A percentile compares a stretch with the other conserved stretches of the same genome.
Evolutionary conservation across 1,140 invertebrate species (phyloP).

Genomic region (Sarcophaga bullata): DNA sequence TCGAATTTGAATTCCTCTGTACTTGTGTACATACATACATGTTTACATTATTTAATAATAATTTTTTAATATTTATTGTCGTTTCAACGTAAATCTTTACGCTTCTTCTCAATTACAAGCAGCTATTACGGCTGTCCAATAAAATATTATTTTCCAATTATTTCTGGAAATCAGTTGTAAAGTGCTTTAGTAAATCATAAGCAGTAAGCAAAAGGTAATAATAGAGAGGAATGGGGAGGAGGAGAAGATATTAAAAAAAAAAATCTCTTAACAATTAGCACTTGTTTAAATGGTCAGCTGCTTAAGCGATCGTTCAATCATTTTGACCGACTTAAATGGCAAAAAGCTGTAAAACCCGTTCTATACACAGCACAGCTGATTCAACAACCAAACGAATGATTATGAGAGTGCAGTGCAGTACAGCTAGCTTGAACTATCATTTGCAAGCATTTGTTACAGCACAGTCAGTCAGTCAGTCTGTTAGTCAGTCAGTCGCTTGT

Average conservation of each 20-base stretch:
- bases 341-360: slow-evolving; percentile 45
- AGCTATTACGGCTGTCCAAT: too few relatives aligned
- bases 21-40: too few relatives aligned
- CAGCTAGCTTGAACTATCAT: not conserved
- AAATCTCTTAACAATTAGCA: slow-evolving; percentile 39
- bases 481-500: not conserved
- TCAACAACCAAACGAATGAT: not conserved
- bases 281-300: slow-evolving; percentile 40
- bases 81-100: too few relatives aligned
- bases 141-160: too few relatives aligned
- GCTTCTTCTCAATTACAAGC: too few relatives aligned
- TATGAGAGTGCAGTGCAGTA: not conserved
- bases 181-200: too few relatives aligned
- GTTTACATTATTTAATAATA: too few relatives aligned
- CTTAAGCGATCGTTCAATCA: slow-evolving; percentile 39
- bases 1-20: too few relatives aligned
- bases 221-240: not conserved
- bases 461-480: too few relatives aligned
- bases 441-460: slow-evolving; percentile 16
- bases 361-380: not conserved
- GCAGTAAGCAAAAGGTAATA: too few relatives aligned
- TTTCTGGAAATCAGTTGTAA: too few relatives aligned
- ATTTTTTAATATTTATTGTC: too few relatives aligned
- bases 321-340: slow-evolving; percentile 46
- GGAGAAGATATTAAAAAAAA: slow-evolving; percentile 5